Evolutionary conservation across 1,140 invertebrate species (phyloP).

Genomic region (Drosophila willistoni): DNA sequence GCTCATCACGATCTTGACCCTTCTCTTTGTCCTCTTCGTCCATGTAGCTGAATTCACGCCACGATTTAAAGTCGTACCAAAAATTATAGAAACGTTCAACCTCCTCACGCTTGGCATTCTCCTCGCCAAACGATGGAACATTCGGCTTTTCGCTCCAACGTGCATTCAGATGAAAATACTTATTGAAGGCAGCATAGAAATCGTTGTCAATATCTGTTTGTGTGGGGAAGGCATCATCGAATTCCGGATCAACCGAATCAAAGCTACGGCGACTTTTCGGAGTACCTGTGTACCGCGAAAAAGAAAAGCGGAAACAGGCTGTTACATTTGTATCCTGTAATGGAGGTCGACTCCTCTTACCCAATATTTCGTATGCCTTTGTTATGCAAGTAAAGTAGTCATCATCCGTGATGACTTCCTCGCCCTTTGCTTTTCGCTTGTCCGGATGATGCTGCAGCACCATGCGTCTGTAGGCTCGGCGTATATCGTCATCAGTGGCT

Average conservation of each 20-base stretch:
- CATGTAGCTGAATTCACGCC: constrained; percentile 99
- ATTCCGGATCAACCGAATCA: constrained; percentile 97
- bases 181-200: constrained; percentile 92
- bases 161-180: constrained; percentile 93
- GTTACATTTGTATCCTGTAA: no score
- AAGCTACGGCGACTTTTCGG: constrained; percentile 92
- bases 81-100: constrained; percentile 95
- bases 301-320: constrained; percentile 20
- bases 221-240: constrained; percentile 94
- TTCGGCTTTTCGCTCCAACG: constrained; percentile 96
- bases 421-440: constrained; percentile 94
- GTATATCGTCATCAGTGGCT: constrained; percentile 96
- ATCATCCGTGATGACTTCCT: constrained; percentile 92
- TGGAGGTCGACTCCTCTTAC: background rate
- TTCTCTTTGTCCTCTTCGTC: constrained; percentile 99
- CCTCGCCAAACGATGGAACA: constrained; percentile 93
- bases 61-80: constrained; percentile 99
- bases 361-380: constrained; percentile 93
- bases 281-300: constrained; percentile 86
- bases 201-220: constrained; percentile 90
- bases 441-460: constrained; percentile 99
- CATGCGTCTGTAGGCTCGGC: constrained; percentile 95
- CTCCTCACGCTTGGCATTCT: constrained; percentile 87
- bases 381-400: constrained; percentile 99
- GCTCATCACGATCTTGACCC: constrained; percentile 96